Evolutionary conservation across 1,140 invertebrate genomes (phyloP), one percentile per base, ranked within the genome.

Genomic region (Triops cancriformis): DNA sequence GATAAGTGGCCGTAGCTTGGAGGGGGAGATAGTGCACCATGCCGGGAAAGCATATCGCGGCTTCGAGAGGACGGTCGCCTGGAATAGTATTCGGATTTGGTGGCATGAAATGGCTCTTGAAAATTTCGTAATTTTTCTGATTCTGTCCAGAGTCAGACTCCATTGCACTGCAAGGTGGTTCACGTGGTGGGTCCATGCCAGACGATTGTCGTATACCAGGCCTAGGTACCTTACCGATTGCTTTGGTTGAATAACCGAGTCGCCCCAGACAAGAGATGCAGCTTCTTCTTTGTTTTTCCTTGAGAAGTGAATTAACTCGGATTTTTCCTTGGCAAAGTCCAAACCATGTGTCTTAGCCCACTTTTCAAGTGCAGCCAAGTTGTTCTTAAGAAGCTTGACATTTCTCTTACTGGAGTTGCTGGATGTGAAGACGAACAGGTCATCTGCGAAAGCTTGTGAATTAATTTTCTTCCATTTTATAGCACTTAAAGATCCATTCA

Each of bases 371-470:
- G 74, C 28, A 6, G 31, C 74, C 74, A 75, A 9, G 74, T 31
- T 42, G 31, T 75, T 75, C 7, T n/a, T 31, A 0, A 75, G 31
- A 31, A 75, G 74, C 28, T 75, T 75, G 26, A 75, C 42, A 42
- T 75, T 75, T 41, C 12, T 41, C 23, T 31, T n/a, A n/a, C 28
- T 42, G 23, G 74, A 27, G 31, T 23, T 75, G 74, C 5, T 26
- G 18, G 31, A 42, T 26, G 74, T 42, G 11, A 42, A 41, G 1
- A 75, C n/a, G 7, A 75, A 42, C 23, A 75, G 74, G 28, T 75
- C 74, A 6, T 75, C 74, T n/a, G 74, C 74, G 5, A 75, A 75
- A 41, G 74, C 74, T 31, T 75, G 74, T 12, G 31, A 27, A n/a
- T 42, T 27, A n/a, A 42, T 75, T n/a, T n/a, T n/a, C n/a, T n/a